Conservation (phyloP, 1,140 invertebrate genomes). For the Zaprionus taronus region DNA sequence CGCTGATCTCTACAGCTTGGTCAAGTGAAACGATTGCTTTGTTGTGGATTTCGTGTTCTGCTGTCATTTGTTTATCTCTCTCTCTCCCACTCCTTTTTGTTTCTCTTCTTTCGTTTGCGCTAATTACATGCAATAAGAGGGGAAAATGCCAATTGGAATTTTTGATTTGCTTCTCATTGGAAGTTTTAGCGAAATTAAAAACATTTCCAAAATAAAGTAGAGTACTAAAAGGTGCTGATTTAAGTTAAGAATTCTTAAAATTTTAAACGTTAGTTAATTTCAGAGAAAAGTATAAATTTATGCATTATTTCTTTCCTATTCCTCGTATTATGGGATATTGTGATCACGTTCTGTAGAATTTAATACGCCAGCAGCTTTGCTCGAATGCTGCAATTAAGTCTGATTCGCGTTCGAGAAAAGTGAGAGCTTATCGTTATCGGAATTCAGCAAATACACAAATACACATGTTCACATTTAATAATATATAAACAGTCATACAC, state of each 20-base stretch:
- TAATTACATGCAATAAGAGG: conserved; percentile 38
- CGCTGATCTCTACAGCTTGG: conserved; percentile 6
- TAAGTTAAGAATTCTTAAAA: background rate
- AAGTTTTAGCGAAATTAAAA: background rate
- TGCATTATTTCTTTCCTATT: background rate
- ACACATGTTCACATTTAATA: conserved; percentile 9
- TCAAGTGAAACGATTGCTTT: conserved; percentile 35
- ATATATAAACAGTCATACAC: conserved; percentile 1
- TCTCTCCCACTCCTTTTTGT: background rate
- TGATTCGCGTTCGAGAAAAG: conserved; percentile 17
- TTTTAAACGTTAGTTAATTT: background rate
- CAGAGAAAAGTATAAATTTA: background rate
- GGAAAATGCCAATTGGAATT: conserved; percentile 51
- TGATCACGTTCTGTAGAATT: background rate
- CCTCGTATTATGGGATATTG: too few species aligned
- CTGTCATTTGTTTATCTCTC: conserved; percentile 26
- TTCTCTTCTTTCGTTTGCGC: conserved; percentile 24
- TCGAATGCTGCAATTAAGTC: background rate
- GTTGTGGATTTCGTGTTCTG: conserved; percentile 20
- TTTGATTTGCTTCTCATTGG: background rate
- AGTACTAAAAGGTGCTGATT: background rate
- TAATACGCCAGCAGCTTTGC: too few species aligned
- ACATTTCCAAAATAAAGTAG: background rate
- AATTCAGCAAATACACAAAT: background rate
- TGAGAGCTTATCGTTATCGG: conserved; percentile 21